Conservation (phyloP, 2,888 invertebrate genomes). For the Sphinx pinastri region DNA sequence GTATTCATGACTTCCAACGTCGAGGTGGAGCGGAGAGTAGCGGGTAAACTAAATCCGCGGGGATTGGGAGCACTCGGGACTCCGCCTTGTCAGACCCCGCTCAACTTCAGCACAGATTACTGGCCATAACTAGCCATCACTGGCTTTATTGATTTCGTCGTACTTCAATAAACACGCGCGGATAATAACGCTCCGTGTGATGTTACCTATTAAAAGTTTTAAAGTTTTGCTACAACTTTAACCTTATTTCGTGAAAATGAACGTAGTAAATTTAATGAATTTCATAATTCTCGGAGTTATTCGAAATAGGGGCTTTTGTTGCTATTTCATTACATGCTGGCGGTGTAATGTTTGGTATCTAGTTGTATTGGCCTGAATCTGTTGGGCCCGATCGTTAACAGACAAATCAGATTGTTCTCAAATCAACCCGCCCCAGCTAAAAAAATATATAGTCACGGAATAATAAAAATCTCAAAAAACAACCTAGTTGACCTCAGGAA, state of each 20-base stretch:
- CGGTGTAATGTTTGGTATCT: not conserved
- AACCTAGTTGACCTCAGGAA: no score
- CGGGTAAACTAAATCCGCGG: constrained; percentile 62
- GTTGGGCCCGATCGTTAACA: not conserved
- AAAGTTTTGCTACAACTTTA: constrained; percentile 23
- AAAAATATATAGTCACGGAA: not conserved
- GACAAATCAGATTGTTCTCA: no score
- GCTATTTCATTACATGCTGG: not conserved
- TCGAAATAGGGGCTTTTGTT: not conserved
- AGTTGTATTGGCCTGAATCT: not conserved
- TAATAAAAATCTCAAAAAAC: no score
- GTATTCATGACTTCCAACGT: constrained; percentile 77
- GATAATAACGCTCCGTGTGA: constrained; percentile 12
- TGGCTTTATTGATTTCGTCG: constrained; percentile 32
- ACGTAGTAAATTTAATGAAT: constrained; percentile 23
- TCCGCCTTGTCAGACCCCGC: constrained; percentile 35
- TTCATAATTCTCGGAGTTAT: constrained; percentile 9
- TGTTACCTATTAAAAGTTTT: constrained; percentile 24
- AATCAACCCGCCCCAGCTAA: no score
- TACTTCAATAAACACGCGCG: constrained; percentile 21
- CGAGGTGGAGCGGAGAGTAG: constrained; percentile 53
- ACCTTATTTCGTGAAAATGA: constrained; percentile 8
- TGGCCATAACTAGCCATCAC: constrained; percentile 37
- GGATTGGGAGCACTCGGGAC: constrained; percentile 52
- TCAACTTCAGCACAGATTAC: constrained; percentile 42